Evolutionary conservation across 2,888 invertebrate species (phyloP).

Genomic region (Orthosia incerta): DNA sequence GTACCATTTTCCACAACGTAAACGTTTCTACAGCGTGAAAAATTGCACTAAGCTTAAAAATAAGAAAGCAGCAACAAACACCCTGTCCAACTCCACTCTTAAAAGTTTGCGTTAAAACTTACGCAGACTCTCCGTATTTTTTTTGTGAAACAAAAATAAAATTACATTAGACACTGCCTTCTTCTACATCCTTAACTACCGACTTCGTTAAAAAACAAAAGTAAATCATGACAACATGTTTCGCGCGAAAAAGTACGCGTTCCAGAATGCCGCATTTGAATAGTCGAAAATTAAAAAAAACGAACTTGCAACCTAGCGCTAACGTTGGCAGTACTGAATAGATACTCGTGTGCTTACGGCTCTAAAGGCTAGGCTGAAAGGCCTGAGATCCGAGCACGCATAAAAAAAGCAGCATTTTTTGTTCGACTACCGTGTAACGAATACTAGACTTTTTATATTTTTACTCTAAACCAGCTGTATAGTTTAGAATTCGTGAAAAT

Average conservation of each 20-base stretch:
- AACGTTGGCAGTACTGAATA: constrained; percentile 73
- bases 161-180: constrained; percentile 28
- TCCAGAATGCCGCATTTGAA: constrained; percentile 66
- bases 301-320: constrained; percentile 65
- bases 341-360: constrained; percentile 69
- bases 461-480: constrained; percentile 53
- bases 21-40: constrained; percentile 38
- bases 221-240: constrained; percentile 59
- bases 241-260: constrained; percentile 50
- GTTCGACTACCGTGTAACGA: constrained; percentile 58
- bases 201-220: constrained; percentile 62
- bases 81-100: constrained; percentile 23
- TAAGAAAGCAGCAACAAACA: constrained; percentile 44
- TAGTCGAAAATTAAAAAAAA: constrained; percentile 65
- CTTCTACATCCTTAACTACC: constrained; percentile 42
- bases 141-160: constrained; percentile 15
- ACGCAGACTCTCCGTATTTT: constrained; percentile 30
- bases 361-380: constrained; percentile 74
- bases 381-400: constrained; percentile 70
- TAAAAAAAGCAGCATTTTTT: constrained; percentile 73
- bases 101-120: constrained; percentile 42
- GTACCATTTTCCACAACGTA: constrained; percentile 22
- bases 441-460: constrained; percentile 64
- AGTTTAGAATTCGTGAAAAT: constrained; percentile 57
- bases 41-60: constrained; percentile 50